Evolutionary conservation across 2,113 vertebrate genomes (phyloP), one percentile per base, ranked within the genome.

Genomic region (Athene noctua): DNA sequence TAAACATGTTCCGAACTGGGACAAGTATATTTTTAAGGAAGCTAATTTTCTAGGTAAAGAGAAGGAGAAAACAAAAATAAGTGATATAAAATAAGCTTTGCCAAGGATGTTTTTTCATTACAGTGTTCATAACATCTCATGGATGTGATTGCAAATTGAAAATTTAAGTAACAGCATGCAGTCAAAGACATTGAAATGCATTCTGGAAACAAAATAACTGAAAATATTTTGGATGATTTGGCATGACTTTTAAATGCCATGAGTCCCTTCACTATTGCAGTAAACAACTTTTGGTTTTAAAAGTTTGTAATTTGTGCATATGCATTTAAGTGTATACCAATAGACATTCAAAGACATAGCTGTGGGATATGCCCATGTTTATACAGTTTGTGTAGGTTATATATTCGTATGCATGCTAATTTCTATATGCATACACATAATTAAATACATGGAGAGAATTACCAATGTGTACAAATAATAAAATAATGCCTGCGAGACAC

Each of bases 321-420:
- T 21, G 66, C 11, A 5, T 10, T 29, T 2, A 40, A 40, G 61
- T 2, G 20, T 17, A 13, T 11, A 0, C 55, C 20, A 8, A 81
- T 0, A 55, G 83, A 6, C 19, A 1, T 9, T 40, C 57, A 49
- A 23, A 80, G 81, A 19, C 62, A 6, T 0, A 6, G 34, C 70
- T 15, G 15, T 4, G 1, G 40, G 65, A 8, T 10, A 13, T 0
- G 0, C 19, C 46, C 1, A 0, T 25, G 67, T 72, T 78, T n/a
- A 10, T n/a, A 3, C 5, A 19, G 32, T 6, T 54, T 0, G 5
- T 6, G 82, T 42, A n/a, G 67, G 44, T 30, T 36, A 2, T 12
- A 8, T 62, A 54, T 72, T 80, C 3, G 4, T 14, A 10, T 0
- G 21, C 34, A 61, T 30, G 2, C 44, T 42, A 22, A 68, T 61